Percentiles rank a stretch among this genome's conserved stretches.
Evolutionary conservation across 2,888 invertebrate species (phyloP).

Genomic region (Iselma pallidipennis): DNA sequence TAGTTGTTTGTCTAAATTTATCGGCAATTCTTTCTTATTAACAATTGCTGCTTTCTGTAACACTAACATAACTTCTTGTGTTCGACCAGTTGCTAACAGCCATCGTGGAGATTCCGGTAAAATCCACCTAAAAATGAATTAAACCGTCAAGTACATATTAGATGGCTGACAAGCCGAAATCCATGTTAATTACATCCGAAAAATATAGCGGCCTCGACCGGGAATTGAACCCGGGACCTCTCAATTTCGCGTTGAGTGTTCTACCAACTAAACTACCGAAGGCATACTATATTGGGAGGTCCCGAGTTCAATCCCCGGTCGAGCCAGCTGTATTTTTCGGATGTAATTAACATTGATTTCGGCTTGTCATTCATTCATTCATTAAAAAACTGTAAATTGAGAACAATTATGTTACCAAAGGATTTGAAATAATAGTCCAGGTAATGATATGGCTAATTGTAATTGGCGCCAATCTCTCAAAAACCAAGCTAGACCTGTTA

Average conservation of each 20-base stretch:
- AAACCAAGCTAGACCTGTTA: conserved; percentile 71
- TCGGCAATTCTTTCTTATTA: conserved; percentile 67
- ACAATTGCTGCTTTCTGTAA: conserved; percentile 67
- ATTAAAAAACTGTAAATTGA: neutral
- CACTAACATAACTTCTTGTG: conserved; percentile 69
- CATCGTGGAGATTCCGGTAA: conserved; percentile 82
- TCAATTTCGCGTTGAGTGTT: no score
- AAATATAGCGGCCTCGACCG: no score
- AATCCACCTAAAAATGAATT: conserved; percentile 63
- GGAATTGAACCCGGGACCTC: no score
- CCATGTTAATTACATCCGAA: no score
- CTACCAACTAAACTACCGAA: no score
- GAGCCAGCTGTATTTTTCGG: no score
- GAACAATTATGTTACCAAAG: conserved; percentile 61
- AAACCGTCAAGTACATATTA: neutral
- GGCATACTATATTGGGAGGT: no score
- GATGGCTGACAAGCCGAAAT: neutral
- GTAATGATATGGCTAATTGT: conserved; percentile 73
- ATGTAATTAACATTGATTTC: no score
- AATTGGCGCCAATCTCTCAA: conserved; percentile 74
- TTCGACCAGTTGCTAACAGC: conserved; percentile 72
- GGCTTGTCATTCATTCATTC: neutral
- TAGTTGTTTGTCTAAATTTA: conserved; percentile 71
- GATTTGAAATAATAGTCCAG: conserved; percentile 68
- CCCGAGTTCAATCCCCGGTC: no score